Conservation (phyloP, 2,888 invertebrate species). For the Plebejus argus region DNA sequence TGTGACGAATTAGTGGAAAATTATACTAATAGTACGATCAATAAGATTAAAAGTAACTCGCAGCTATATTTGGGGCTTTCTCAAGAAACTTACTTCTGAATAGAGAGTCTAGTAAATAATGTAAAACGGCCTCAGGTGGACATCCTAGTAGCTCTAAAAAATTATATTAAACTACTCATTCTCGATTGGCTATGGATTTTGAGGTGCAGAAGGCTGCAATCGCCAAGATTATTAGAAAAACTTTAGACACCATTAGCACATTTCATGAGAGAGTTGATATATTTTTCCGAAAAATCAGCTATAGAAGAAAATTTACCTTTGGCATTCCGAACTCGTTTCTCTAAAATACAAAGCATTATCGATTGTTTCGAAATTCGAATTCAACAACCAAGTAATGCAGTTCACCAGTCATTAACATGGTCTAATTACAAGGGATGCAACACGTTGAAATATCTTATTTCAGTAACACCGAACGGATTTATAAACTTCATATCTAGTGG, state of each 20-base stretch:
- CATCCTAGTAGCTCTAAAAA: slow-evolving; percentile 1
- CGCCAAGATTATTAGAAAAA: background rate
- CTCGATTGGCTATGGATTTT: background rate
- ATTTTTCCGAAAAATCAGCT: background rate
- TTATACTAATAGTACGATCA: background rate
- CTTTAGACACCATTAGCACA: background rate
- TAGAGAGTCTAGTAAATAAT: background rate
- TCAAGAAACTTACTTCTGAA: background rate
- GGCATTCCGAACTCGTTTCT: background rate
- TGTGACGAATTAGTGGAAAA: slow-evolving; percentile 1
- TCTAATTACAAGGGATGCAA: slow-evolving; percentile 50
- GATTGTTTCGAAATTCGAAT: slow-evolving; percentile 51
- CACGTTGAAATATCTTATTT: slow-evolving; percentile 50
- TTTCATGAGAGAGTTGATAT: slow-evolving; percentile 1
- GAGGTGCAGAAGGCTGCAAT: background rate
- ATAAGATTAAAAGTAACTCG: slow-evolving; percentile 1
- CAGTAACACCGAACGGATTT: slow-evolving; percentile 49
- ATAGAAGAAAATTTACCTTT: slow-evolving; percentile 1
- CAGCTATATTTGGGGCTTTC: background rate
- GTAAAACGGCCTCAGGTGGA: background rate
- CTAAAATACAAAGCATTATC: slow-evolving; percentile 40
- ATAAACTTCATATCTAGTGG: slow-evolving; percentile 52
- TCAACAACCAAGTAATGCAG: slow-evolving; percentile 47
- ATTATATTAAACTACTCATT: background rate
- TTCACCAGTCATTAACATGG: slow-evolving; percentile 48